Percentiles rank a stretch among this genome's conserved stretches.
Conservation (phyloP, 2,888 invertebrate genomes). For the Tinea trinotella region DNA sequence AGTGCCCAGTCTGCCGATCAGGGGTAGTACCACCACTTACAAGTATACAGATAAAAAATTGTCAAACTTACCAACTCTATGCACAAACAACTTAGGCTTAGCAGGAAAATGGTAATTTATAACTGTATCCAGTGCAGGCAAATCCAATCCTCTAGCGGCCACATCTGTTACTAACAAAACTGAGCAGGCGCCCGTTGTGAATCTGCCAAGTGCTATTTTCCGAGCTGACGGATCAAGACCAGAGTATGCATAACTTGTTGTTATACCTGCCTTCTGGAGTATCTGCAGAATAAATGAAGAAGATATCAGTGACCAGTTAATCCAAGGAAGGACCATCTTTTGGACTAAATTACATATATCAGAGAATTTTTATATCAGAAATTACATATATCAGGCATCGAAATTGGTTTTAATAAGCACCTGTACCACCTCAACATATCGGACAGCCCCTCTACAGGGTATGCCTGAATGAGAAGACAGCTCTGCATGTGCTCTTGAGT, state of each 20-base stretch:
- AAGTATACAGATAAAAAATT: background rate
- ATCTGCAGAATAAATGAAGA: constrained; percentile 73
- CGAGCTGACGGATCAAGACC: constrained; percentile 94
- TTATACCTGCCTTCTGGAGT: constrained; percentile 80
- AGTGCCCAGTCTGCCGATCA: no score
- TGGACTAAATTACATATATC: no score
- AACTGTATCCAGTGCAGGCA: constrained; percentile 95
- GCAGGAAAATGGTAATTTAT: constrained; percentile 98
- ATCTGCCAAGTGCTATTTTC: constrained; percentile 94
- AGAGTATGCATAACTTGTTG: constrained; percentile 94
- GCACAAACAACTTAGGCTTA: constrained; percentile 97
- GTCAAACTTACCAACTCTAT: constrained; percentile 93
- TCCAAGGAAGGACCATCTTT: no score
- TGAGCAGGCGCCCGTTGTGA: constrained; percentile 83
- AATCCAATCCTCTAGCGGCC: constrained; percentile 97
- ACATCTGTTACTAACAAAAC: constrained; percentile 97
- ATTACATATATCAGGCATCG: no score
- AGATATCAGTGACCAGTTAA: no score
- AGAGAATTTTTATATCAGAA: no score
- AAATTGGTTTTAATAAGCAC: no score
- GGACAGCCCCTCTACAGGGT: no score
- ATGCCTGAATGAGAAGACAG: no score
- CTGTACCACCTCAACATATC: no score
- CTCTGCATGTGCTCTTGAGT: no score
- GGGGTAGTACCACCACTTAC: background rate